Base-by-base conservation (phyloP, 2,888 invertebrate genomes). In the Acleris laterana region DNA sequence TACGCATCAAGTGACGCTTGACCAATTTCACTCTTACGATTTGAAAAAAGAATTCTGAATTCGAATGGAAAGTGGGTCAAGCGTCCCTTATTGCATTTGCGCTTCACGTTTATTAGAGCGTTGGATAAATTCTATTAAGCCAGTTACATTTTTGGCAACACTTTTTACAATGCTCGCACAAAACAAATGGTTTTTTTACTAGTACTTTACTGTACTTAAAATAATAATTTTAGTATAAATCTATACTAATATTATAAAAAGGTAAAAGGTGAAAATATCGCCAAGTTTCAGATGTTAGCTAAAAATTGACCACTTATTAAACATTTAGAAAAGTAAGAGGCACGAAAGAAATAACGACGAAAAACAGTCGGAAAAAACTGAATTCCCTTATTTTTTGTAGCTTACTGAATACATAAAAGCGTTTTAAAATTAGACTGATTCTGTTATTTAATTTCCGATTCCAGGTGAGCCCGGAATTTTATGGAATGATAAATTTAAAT, bases 11-110 rank as follows among this genome's bases (percentile, higher is more conserved):
- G 59, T 42, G 50, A 50, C 51, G 51, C 44, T 63, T 63, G 63
- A 58, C 63, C 63, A 57, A 63, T 58, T 46, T 51, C 44, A 17
- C 50, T 44, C 51, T 44, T 51, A 50, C 55, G 25, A 57, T 63
- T 63, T 63, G 22, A 48, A 63, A 52, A 58, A 63, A 58, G 52
- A 52, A 63, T 25, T 63, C 57, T 38, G 58, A 63, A 56, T 63
- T 63, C 51, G 46, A 46, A 58, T 63, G 13, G 52, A 48, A 63
- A 52, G 56, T 32, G 63, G 46, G 58, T 48, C 52, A 48, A 44
- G 63, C 58, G 44, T 51, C 57, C 46, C 38, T 63, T 58, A 63
- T 63, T 63, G 52, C 52, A 63, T 63, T 58, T 52, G 46, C 32
- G 38, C 52, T 42, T 22, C 38, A 32, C 25, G 32, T 48, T 46